phyloP scores from a whole-genome alignment of 2,113 vertebrate species.

The Donacobius atricapilla region DNA sequence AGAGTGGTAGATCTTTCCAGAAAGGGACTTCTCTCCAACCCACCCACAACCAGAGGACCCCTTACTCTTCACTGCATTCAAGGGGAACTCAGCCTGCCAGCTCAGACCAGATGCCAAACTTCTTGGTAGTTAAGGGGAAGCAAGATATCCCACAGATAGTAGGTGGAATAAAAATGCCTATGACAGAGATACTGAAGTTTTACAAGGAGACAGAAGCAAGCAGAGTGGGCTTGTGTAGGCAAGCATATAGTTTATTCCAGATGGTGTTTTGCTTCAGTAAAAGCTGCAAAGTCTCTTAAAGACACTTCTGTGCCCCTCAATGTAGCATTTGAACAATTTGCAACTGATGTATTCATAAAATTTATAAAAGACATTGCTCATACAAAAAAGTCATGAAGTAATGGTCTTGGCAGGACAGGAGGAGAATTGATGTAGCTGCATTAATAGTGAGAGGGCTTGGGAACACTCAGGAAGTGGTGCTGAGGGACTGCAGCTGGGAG shows the following conservation, averaged over 20 bases:
- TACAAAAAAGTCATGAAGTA: not conserved
- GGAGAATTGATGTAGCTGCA: not conserved
- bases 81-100: not conserved
- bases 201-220: not conserved
- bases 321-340: not conserved
- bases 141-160: conserved; percentile 6
- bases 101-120: not conserved
- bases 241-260: conserved; percentile 1
- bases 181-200: not conserved
- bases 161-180: conserved; percentile 29
- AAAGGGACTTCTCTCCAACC: not conserved
- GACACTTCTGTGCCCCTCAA: not conserved
- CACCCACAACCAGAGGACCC: not conserved
- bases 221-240: conserved; percentile 48
- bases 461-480: not conserved
- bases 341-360: not conserved
- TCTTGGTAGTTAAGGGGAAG: not conserved
- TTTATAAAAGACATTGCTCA: not conserved
- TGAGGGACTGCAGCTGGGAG: not conserved
- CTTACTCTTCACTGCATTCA: not conserved
- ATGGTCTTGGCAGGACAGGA: not conserved
- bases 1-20: not conserved
- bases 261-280: conserved; percentile 50
- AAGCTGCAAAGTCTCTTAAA: conserved; percentile 37
- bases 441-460: not conserved